Evolutionary conservation across 2,888 invertebrate species (phyloP).

Genomic region (Crepidodera aurea): DNA sequence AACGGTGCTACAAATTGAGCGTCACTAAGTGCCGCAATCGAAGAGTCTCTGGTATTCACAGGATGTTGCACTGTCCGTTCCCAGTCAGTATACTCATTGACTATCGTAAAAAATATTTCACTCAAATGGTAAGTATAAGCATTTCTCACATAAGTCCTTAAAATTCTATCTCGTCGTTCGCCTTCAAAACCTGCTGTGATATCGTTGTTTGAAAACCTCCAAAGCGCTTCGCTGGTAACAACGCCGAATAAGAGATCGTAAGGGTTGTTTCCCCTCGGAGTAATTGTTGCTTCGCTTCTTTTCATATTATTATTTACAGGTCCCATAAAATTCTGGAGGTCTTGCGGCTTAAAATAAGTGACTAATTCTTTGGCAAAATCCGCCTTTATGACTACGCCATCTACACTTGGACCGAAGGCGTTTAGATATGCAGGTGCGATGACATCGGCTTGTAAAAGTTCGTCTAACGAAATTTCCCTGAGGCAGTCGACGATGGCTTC

Average conservation of each 20-base stretch:
- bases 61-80: conserved; percentile 90
- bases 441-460: conserved; percentile 78
- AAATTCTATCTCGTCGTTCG: conserved; percentile 85
- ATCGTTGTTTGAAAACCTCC: conserved; percentile 86
- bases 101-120: conserved; percentile 95
- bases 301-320: conserved; percentile 69
- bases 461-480: conserved; percentile 76
- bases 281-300: conserved; percentile 69
- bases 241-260: conserved; percentile 92
- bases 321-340: conserved; percentile 70
- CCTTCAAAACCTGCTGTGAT: conserved; percentile 87
- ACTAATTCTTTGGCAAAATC: conserved; percentile 84
- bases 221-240: conserved; percentile 90
- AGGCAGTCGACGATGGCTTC: conserved; percentile 86
- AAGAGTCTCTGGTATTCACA: conserved; percentile 86
- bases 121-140: conserved; percentile 94
- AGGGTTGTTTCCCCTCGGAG: conserved; percentile 68
- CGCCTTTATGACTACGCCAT: conserved; percentile 93
- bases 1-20: conserved; percentile 93
- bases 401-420: conserved; percentile 92
- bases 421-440: conserved; percentile 83
- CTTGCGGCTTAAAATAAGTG: conserved; percentile 73
- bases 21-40: conserved; percentile 91
- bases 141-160: conserved; percentile 92
- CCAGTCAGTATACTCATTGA: conserved; percentile 99